A percentile compares a stretch with the other conserved stretches of the same genome.
Conservation (phyloP, 2,797 vertebrate species). For the Pempheris klunzingeri region DNA sequence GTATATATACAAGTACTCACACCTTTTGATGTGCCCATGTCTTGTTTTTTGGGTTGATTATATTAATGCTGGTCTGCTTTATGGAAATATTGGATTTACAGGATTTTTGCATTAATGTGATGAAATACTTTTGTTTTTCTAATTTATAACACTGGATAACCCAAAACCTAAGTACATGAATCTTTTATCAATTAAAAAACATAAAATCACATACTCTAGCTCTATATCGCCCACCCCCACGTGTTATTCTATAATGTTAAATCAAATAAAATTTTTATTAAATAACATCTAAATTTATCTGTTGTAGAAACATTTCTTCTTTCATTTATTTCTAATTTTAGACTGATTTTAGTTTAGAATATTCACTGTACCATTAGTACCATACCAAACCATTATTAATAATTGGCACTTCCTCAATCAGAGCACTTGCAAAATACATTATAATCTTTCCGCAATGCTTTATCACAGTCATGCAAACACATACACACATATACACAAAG, state of each 20-base stretch:
- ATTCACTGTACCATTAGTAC: neutral
- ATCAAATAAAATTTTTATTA: neutral
- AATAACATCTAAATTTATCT: neutral
- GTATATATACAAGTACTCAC: neutral
- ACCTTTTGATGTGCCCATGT: neutral
- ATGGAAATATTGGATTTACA: neutral
- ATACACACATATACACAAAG: neutral
- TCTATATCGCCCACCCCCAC: neutral
- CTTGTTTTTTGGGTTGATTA: neutral
- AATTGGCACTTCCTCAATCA: neutral
- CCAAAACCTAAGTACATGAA: too few species aligned
- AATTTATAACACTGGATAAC: neutral
- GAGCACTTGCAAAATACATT: neutral
- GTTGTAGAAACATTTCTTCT: neutral
- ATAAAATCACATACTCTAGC: neutral
- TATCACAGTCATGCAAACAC: neutral
- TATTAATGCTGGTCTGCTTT: neutral
- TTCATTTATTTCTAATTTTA: neutral
- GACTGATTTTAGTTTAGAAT: neutral
- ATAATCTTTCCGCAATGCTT: constrained; percentile 14
- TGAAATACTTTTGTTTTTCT: neutral
- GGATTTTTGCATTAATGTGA: constrained; percentile 2
- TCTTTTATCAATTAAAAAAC: neutral
- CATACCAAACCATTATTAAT: too few species aligned
- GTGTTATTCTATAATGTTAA: neutral